phyloP scores from a whole-genome alignment of 2,888 invertebrate genomes.

The Drepana falcataria region DNA sequence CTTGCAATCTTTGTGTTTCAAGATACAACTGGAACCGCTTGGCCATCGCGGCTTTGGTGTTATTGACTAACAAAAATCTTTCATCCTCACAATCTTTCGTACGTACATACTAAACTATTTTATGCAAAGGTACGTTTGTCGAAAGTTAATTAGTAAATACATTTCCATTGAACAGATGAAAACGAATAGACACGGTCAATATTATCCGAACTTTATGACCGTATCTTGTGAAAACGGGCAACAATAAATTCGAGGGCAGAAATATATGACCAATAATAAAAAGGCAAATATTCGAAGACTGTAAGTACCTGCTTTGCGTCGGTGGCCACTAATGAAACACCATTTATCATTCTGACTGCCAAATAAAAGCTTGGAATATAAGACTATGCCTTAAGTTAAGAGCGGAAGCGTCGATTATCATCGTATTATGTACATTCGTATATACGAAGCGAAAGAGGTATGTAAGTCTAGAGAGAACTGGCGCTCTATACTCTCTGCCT shows the following conservation, averaged over 20 bases:
- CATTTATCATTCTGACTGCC: slow-evolving; percentile 69
- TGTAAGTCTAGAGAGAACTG: no score
- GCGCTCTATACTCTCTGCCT: no score
- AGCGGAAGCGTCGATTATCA: slow-evolving; percentile 6
- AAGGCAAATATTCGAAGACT: slow-evolving; percentile 42
- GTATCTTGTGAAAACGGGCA: slow-evolving; percentile 7
- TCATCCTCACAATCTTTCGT: no score
- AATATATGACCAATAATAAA: slow-evolving; percentile 36
- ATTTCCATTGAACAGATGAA: background rate
- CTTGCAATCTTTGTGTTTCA: no score
- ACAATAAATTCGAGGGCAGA: slow-evolving; percentile 6
- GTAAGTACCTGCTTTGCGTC: slow-evolving; percentile 39
- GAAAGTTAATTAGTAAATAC: no score
- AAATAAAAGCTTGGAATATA: slow-evolving; percentile 56
- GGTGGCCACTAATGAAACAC: slow-evolving; percentile 63
- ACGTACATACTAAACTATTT: no score
- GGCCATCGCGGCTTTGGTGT: no score
- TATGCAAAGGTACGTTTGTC: no score
- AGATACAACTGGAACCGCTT: no score
- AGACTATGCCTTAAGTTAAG: slow-evolving; percentile 17
- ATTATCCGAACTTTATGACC: slow-evolving; percentile 6
- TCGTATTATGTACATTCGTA: no score
- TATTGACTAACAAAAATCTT: no score
- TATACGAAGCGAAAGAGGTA: no score
- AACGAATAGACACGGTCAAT: background rate